Base-by-base conservation (phyloP, 2,113 vertebrate species). In the Rhea pennata region DNA sequence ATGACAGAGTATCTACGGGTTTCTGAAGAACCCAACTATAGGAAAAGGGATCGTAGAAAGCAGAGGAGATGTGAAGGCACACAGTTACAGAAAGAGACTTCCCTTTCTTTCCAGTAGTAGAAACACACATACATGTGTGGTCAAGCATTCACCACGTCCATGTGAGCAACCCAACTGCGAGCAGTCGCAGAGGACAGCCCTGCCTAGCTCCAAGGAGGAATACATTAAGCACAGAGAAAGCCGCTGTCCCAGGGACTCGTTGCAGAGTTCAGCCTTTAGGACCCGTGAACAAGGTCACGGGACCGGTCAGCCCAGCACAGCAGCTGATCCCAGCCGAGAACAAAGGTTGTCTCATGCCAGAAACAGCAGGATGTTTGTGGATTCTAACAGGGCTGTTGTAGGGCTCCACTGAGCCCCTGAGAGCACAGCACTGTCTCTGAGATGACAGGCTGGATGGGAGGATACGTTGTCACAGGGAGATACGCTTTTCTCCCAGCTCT, bases 341-440 rank as follows among this genome's bases (percentile, higher is more conserved):
- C 96, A 96, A 97, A 93, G 94, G 48, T 62, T 83, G 75, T 44
- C 87, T 96, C 84, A 96, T 93, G 92, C 26, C 71, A 1, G 1
- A 21, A 91, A 96, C 95, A 96, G 96, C 95, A 86, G 82, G 87
- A 80, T 10, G 64, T 83, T 94, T 97, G 92, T 96, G 92, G 66
- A 77, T 66, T 82, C 66, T 74, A 81, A 6, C 40, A 5, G 74
- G 36, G 58, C 31, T 59, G 29, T 59, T 33, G 16, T 29, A 33
- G 56, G 56, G 31, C 29, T 33, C 56, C 31, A 31, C 29, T 76
- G 58, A 87, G 53, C 23, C 78, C 70, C 1, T 1, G 33, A 82
- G 87, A 89, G 72, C 87, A 20, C 61, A 76, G 77, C 87, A 95
- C 90, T 1, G 56, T 31, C 56, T 31, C 56, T 17, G 29, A 58